These are phyloP conservation scores for Nasonovia ribisnigri DNA, from an alignment of 2,888 invertebrate genomes.

Conservation along the genomic window DNA sequence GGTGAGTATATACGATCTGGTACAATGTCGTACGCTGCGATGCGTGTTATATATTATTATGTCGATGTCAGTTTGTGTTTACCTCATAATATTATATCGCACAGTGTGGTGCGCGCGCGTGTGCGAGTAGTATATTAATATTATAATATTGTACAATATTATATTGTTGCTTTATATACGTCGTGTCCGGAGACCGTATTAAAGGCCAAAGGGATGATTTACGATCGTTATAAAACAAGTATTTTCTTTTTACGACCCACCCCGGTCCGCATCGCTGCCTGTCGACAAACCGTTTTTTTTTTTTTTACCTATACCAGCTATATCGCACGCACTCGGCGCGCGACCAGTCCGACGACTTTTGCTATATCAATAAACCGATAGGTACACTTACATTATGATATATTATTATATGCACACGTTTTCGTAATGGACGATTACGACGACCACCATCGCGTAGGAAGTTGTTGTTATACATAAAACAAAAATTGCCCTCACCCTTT, in stretches of 20 bases:
- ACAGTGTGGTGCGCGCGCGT: not conserved
- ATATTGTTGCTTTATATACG: slow-evolving; percentile 3
- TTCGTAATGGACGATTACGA: slow-evolving; percentile 36
- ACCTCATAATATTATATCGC: not conserved
- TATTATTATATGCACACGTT: not conserved
- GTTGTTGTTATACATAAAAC: not conserved
- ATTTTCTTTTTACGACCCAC: not conserved
- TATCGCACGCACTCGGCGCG: not conserved
- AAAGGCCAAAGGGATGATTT: slow-evolving; percentile 39
- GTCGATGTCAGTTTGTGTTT: not conserved
- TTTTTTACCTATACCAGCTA: not conserved
- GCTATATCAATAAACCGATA: not conserved
- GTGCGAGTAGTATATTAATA: not conserved
- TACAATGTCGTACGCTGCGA: slow-evolving; percentile 5
- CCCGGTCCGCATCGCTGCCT: slow-evolving; percentile 32
- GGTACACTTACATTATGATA: not conserved
- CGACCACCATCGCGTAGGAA: not conserved
- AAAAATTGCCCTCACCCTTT: not conserved
- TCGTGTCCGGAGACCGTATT: slow-evolving; percentile 12
- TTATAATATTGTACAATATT: not conserved
- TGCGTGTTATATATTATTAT: not conserved
- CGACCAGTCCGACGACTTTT: slow-evolving; percentile 50
- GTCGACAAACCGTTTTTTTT: slow-evolving; percentile 29
- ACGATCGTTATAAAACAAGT: slow-evolving; percentile 1
- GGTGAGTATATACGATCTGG: not conserved